phyloP scores from a whole-genome alignment of 2,113 vertebrate species.

The Lipophrys pholis region DNA sequence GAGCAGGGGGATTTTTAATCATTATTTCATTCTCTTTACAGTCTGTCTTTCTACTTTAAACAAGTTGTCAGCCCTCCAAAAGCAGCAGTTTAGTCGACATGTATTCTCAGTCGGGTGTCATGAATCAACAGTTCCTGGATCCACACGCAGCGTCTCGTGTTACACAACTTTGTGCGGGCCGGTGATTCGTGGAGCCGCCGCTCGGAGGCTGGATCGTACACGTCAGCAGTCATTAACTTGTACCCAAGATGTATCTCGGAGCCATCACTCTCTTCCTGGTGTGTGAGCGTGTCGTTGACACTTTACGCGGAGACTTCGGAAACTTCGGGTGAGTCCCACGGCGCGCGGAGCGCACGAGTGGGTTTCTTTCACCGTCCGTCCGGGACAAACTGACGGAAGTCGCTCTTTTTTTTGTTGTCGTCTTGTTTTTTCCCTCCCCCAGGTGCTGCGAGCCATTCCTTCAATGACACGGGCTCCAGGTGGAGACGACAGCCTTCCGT shows the following conservation, averaged over 20 bases:
- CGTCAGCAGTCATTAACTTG: conserved; percentile 79
- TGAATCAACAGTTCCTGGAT: too few species aligned
- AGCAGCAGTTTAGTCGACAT: too few species aligned
- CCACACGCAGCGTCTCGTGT: conserved; percentile 33
- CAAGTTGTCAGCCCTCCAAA: too few species aligned
- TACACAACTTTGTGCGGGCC: conserved; percentile 36
- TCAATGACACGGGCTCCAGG: conserved; percentile 11
- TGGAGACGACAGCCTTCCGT: neutral
- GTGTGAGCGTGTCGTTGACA: conserved; percentile 37
- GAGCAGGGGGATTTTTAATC: too few species aligned
- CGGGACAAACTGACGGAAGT: neutral
- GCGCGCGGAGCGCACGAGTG: neutral
- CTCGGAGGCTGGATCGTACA: conserved; percentile 71
- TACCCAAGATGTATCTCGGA: conserved; percentile 30
- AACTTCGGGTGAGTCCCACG: conserved; percentile 45
- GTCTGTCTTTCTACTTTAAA: too few species aligned
- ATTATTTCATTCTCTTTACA: too few species aligned
- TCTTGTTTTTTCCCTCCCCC: neutral
- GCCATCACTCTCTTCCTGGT: conserved; percentile 75
- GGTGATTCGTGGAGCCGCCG: conserved; percentile 58
- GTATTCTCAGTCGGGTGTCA: too few species aligned
- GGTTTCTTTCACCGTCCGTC: neutral
- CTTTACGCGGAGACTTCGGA: conserved; percentile 14
- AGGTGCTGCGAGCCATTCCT: conserved; percentile 38
- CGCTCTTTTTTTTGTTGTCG: neutral